phyloP scores from a whole-genome alignment of 2,113 vertebrate species.

The Seriola rivoliana region DNA sequence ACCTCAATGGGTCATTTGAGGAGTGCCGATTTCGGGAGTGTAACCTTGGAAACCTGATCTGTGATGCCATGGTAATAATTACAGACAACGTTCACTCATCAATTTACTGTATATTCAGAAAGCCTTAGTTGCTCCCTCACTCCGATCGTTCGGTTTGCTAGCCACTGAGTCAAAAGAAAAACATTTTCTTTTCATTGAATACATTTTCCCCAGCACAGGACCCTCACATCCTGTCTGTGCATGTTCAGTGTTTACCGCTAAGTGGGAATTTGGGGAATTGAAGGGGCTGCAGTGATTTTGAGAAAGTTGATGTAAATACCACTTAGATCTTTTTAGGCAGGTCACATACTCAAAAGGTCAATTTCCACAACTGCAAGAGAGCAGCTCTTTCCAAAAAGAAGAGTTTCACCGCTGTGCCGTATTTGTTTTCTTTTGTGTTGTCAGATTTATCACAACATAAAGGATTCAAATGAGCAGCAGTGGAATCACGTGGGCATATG shows the following conservation, averaged over 20 bases:
- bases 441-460: slow-evolving; percentile 90
- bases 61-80: slow-evolving; percentile 91
- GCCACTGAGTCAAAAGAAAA: background rate
- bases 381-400: background rate
- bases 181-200: background rate
- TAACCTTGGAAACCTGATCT: slow-evolving; percentile 95
- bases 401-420: background rate
- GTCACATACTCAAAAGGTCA: background rate
- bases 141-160: background rate
- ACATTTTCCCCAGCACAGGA: background rate
- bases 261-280: background rate
- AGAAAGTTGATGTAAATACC: background rate
- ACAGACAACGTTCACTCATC: background rate
- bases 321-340: background rate
- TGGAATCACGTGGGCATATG: slow-evolving; percentile 94
- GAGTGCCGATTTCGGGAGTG: slow-evolving; percentile 91
- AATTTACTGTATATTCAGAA: background rate
- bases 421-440: slow-evolving; percentile 2
- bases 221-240: background rate
- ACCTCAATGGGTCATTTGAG: slow-evolving; percentile 88
- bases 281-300: background rate
- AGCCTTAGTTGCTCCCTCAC: background rate
- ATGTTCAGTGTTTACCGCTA: background rate
- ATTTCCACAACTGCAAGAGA: background rate
- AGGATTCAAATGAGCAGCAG: slow-evolving; percentile 76